A percentile compares a stretch with the other conserved stretches of the same genome.
These are phyloP conservation scores for Mormyrus iriodes DNA, from an alignment of 2,113 vertebrate genomes.

Conservation along the genomic window DNA sequence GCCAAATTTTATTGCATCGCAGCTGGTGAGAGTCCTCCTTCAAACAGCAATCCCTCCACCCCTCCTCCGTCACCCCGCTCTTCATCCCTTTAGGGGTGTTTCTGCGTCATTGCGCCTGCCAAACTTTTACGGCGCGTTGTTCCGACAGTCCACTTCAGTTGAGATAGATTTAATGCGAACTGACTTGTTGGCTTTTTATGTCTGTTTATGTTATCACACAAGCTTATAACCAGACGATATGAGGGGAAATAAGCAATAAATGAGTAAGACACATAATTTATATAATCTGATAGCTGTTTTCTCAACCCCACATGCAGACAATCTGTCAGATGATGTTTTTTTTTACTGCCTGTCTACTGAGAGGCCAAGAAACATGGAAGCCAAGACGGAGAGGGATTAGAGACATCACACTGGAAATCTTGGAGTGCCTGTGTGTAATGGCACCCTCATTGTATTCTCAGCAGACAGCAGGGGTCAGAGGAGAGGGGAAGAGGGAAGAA, in stretches of 20 bases:
- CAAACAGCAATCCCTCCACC: background rate
- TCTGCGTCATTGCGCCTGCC: background rate
- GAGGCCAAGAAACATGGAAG: background rate
- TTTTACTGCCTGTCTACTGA: background rate
- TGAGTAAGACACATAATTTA: background rate
- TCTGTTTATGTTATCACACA: background rate
- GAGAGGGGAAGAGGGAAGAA: background rate
- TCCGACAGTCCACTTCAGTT: background rate
- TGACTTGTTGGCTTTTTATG: background rate
- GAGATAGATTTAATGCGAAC: background rate
- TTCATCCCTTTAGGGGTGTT: background rate
- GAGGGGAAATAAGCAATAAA: background rate
- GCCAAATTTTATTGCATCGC: slow-evolving; percentile 23
- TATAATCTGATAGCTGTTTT: background rate
- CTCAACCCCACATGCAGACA: background rate
- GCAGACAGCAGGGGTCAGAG: background rate
- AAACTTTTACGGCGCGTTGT: background rate
- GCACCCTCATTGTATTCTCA: background rate
- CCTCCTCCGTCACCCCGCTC: background rate
- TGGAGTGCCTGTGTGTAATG: background rate
- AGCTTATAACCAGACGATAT: background rate
- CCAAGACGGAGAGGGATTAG: background rate
- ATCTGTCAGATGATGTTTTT: background rate
- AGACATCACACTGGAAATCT: background rate
- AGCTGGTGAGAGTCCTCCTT: slow-evolving; percentile 6